phyloP scores from a whole-genome alignment of 2,888 invertebrate species.

The Trachelus tabidus region DNA sequence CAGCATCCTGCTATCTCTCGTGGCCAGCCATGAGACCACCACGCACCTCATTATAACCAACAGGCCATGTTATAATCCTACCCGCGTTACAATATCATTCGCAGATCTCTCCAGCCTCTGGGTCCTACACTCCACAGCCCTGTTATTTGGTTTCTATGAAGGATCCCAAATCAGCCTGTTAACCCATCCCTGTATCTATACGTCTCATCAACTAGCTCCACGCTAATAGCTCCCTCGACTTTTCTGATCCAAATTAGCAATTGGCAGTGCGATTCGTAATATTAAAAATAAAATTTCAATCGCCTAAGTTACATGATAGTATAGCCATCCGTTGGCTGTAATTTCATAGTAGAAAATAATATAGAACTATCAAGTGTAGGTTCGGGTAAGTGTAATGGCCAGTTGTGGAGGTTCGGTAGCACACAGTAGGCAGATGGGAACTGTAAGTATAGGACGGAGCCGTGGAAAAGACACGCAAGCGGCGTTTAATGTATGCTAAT shows the following conservation, averaged over 20 bases:
- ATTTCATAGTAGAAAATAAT: neutral
- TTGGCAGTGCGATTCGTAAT: too few relatives aligned
- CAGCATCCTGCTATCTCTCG: slow-evolving; percentile 55
- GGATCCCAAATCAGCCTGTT: neutral
- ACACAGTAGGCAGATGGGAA: neutral
- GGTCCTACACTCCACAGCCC: slow-evolving; percentile 1
- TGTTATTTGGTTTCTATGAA: neutral
- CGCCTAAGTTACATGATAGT: neutral
- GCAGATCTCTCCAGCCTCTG: slow-evolving; percentile 40
- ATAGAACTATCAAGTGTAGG: neutral
- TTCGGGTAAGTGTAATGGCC: neutral
- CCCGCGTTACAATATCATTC: slow-evolving; percentile 55
- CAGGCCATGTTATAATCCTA: slow-evolving; percentile 53
- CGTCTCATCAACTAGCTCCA: neutral
- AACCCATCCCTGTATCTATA: neutral
- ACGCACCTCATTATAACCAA: slow-evolving; percentile 58
- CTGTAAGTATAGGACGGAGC: neutral
- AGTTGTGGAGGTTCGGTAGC: neutral
- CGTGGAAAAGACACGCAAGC: neutral
- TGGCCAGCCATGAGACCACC: slow-evolving; percentile 52
- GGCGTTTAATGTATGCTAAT: neutral
- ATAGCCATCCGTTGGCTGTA: neutral
- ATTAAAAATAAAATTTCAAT: neutral
- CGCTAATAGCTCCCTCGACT: neutral
- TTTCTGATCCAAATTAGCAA: neutral